phyloP scores from a whole-genome alignment of 2,888 invertebrate genomes.

The Melipona bicolor region DNA sequence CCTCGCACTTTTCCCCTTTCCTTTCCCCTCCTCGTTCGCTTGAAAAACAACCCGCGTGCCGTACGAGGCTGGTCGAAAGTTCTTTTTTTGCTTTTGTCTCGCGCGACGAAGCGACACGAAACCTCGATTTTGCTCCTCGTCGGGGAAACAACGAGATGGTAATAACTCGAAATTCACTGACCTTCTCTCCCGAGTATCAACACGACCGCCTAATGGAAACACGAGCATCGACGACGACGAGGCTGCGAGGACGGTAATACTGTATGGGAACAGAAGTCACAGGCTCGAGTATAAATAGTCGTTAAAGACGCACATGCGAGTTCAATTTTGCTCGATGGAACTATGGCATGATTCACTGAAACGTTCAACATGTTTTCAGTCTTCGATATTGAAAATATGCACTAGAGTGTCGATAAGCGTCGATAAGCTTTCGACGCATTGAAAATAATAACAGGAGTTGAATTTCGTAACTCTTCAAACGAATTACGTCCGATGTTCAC shows the following conservation, averaged over 20 bases:
- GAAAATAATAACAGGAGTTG: too few species aligned
- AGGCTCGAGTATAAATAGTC: not conserved
- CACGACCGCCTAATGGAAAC: not conserved
- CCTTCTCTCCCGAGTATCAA: not conserved
- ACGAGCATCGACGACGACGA: not conserved
- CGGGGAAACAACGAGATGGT: not conserved
- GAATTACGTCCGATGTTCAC: too few species aligned
- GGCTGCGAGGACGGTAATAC: not conserved
- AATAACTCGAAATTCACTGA: not conserved
- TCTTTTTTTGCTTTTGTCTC: slow-evolving; percentile 45
- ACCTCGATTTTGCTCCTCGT: not conserved
- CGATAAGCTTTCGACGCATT: too few species aligned
- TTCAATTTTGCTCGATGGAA: not conserved
- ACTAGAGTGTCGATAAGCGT: too few species aligned
- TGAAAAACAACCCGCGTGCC: slow-evolving; percentile 1
- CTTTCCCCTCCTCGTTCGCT: slow-evolving; percentile 2
- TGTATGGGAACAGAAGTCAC: not conserved
- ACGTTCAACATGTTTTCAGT: too few species aligned
- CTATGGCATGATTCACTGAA: not conserved
- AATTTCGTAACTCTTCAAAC: too few species aligned
- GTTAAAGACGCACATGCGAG: not conserved
- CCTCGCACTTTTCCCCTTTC: not conserved
- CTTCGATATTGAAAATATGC: too few species aligned
- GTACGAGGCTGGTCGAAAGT: not conserved
- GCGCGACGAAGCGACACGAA: not conserved